Conservation (phyloP, 2,113 vertebrate species). For the Bambusicola thoracicus region DNA sequence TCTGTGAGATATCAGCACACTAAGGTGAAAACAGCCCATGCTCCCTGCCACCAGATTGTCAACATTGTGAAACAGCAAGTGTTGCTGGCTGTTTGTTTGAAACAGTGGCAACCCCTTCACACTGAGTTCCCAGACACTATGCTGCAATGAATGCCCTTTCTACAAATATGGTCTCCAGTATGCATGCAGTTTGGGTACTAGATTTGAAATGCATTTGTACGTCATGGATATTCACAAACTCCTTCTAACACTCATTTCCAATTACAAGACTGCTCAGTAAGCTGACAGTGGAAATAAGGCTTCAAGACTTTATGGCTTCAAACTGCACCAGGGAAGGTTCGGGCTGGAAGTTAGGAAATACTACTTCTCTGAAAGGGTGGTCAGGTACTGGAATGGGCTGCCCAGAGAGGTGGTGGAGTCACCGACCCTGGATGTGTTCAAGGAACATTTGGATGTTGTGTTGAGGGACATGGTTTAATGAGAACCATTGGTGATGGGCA, state of each 20-base stretch:
- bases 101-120: fast-evolving
- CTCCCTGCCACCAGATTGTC: neutral
- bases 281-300: neutral
- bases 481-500: too few species aligned
- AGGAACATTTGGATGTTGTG: too few species aligned
- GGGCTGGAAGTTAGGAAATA: too few species aligned
- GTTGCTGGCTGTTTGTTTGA: fast-evolving
- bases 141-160: neutral
- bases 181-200: neutral
- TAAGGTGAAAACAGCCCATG: fast-evolving
- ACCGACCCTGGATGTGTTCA: too few species aligned
- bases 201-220: neutral
- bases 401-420: too few species aligned
- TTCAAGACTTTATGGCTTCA: too few species aligned
- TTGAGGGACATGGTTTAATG: too few species aligned
- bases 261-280: neutral
- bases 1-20: neutral
- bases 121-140: fast-evolving
- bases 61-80: fast-evolving
- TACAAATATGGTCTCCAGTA: fast-evolving
- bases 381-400: too few species aligned
- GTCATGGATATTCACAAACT: neutral
- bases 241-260: neutral
- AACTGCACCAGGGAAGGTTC: too few species aligned
- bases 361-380: too few species aligned